Conservation (phyloP, 2,888 invertebrate genomes). For the Troides helena region DNA sequence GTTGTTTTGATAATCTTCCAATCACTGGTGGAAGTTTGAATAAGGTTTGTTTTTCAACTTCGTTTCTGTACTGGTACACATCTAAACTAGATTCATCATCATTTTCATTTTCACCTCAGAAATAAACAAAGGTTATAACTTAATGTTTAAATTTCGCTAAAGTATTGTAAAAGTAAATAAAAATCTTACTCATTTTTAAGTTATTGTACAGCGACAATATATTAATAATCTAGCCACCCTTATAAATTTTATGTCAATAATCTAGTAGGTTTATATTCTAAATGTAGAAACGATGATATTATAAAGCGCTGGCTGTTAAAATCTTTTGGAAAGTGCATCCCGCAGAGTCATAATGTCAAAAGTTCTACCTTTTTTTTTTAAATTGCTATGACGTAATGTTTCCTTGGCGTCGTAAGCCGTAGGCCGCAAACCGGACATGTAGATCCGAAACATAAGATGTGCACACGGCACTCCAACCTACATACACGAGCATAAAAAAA, state of each 20-base stretch:
- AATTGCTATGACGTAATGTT: conserved; percentile 66
- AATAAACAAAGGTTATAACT: not conserved
- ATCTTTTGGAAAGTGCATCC: conserved; percentile 31
- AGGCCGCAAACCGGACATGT: conserved; percentile 70
- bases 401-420: conserved; percentile 52
- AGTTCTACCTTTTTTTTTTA: conserved; percentile 40
- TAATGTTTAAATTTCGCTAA: not conserved
- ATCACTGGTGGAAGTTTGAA: conserved; percentile 38
- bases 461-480: conserved; percentile 76
- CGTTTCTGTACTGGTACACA: conserved; percentile 59
- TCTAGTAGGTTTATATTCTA: conserved; percentile 25
- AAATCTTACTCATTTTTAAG: conserved; percentile 30
- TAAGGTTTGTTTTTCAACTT: conserved; percentile 43
- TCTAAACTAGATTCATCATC: conserved; percentile 43
- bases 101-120: conserved; percentile 31
- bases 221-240: conserved; percentile 6
- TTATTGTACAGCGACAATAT: conserved; percentile 33
- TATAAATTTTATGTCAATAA: not conserved
- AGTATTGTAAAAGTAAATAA: not conserved
- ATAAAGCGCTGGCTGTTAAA: not conserved
- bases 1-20: conserved; percentile 34
- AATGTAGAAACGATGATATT: not conserved
- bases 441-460: conserved; percentile 59
- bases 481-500: conserved; percentile 63
- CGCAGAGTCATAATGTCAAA: conserved; percentile 29